phyloP scores from a whole-genome alignment of 2,113 vertebrate species.

The Xiphophorus maculatus region DNA sequence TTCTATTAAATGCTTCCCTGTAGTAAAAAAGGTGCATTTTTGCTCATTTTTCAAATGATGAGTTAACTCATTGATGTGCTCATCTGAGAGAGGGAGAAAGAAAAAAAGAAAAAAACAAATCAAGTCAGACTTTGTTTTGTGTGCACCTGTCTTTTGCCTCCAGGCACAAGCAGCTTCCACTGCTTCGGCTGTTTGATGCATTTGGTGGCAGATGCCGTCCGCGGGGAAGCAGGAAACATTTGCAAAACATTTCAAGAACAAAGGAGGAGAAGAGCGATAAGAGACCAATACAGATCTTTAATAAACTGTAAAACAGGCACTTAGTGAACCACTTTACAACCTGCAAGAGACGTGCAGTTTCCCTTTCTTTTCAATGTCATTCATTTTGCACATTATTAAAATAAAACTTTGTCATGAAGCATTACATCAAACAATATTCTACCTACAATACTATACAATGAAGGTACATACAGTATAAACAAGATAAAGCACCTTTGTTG shows the following conservation, averaged over 20 bases:
- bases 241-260: slow-evolving; percentile 59
- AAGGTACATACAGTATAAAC: slow-evolving; percentile 90
- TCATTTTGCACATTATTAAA: slow-evolving; percentile 91
- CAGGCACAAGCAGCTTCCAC: slow-evolving; percentile 48
- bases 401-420: slow-evolving; percentile 93
- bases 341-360: slow-evolving; percentile 79
- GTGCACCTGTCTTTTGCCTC: slow-evolving; percentile 70
- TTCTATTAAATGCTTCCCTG: slow-evolving; percentile 42
- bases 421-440: slow-evolving; percentile 89
- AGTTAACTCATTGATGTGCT: slow-evolving; percentile 46
- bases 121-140: slow-evolving; percentile 55
- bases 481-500: slow-evolving; percentile 87
- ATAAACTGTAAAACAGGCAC: slow-evolving; percentile 86
- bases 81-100: slow-evolving; percentile 26
- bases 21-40: slow-evolving; percentile 50
- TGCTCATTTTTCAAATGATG: slow-evolving; percentile 46
- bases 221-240: slow-evolving; percentile 55
- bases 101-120: slow-evolving; percentile 22
- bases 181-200: slow-evolving; percentile 59
- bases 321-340: slow-evolving; percentile 85
- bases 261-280: slow-evolving; percentile 60
- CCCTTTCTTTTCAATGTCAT: slow-evolving; percentile 83
- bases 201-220: slow-evolving; percentile 66
- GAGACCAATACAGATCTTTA: slow-evolving; percentile 81
- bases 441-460: slow-evolving; percentile 92